Evolutionary conservation across 2,797 vertebrate genomes (phyloP).

Genomic region (Acropternis orthonyx): DNA sequence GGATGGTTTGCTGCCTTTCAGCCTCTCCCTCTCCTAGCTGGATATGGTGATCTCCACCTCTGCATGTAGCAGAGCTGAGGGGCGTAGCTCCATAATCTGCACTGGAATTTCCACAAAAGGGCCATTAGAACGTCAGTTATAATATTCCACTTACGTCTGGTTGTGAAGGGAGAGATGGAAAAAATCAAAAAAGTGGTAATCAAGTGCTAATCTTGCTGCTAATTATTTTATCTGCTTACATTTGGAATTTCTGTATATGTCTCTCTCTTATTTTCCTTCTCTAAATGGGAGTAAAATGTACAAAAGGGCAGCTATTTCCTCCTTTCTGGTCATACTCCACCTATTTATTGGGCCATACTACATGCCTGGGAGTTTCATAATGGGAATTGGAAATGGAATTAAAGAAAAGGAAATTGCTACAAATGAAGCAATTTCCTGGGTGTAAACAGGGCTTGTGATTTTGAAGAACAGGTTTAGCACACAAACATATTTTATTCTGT

Average conservation of each 20-base stretch:
- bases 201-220: constrained; percentile 37
- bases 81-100: background rate
- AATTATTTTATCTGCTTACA: constrained; percentile 53
- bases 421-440: constrained; percentile 71
- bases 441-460: constrained; percentile 52
- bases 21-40: background rate
- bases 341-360: constrained; percentile 43
- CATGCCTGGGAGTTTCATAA: constrained; percentile 61
- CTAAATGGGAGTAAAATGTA: constrained; percentile 44
- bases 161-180: background rate
- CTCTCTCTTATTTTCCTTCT: constrained; percentile 30
- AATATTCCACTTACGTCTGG: background rate
- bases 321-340: constrained; percentile 55
- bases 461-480: constrained; percentile 38
- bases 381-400: constrained; percentile 66
- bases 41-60: background rate
- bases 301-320: constrained; percentile 73
- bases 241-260: constrained; percentile 42
- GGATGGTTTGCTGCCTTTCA: background rate
- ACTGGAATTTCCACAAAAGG: background rate
- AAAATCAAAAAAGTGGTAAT: background rate
- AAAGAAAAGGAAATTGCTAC: constrained; percentile 64
- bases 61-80: background rate
- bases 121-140: background rate
- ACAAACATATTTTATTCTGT: constrained; percentile 28